Evolutionary conservation across 2,888 invertebrate species (phyloP).

Genomic region (Drosophila heteroneura): DNA sequence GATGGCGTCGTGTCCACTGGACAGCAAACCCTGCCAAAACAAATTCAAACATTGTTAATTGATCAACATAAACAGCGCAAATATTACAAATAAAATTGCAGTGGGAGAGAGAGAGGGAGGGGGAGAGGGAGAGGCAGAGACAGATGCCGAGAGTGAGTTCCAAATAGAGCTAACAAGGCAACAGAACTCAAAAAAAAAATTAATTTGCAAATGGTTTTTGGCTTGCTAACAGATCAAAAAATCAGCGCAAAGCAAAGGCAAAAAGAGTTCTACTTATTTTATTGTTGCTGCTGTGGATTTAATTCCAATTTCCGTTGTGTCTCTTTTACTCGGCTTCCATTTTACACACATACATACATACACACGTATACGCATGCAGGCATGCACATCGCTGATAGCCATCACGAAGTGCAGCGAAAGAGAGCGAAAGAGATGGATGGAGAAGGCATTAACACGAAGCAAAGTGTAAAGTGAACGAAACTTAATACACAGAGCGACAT

Average conservation of each 20-base stretch:
- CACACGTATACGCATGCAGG: background rate
- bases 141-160: background rate
- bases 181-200: too few species aligned
- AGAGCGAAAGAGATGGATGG: background rate
- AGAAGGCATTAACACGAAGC: background rate
- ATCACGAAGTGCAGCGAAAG: background rate
- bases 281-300: background rate
- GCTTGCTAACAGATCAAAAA: background rate
- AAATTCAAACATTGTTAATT: background rate
- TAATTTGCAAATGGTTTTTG: background rate
- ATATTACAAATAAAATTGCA: background rate
- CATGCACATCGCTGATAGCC: background rate
- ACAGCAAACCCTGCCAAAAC: conserved; percentile 87
- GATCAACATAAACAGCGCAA: background rate
- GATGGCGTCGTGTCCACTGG: conserved; percentile 90
- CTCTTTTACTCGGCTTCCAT: background rate
- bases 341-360: background rate
- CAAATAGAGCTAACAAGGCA: background rate
- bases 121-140: background rate
- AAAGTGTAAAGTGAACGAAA: background rate
- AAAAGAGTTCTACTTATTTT: too few species aligned
- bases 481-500: background rate
- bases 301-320: background rate
- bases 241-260: background rate
- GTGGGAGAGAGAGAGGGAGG: background rate